These are phyloP conservation scores for Trigoniulus corallinus DNA, from an alignment of 1,140 invertebrate genomes.

Conservation along the genomic window DNA sequence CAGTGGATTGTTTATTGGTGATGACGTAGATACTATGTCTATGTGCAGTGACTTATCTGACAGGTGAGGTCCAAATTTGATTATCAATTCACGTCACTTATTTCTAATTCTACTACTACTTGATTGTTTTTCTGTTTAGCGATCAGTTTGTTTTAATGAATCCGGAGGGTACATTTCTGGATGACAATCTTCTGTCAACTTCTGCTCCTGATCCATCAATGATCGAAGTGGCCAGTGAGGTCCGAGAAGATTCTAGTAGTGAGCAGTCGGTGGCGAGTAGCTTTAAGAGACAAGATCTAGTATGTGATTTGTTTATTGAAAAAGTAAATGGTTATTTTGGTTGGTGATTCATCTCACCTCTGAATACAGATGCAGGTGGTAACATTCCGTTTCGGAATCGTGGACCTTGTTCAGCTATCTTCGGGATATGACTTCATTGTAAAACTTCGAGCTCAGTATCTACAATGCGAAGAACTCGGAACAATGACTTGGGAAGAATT, in stretches of 20 bases:
- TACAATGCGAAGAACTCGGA: conserved; percentile 60
- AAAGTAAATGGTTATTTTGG: not conserved
- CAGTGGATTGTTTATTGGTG: conserved; percentile 1
- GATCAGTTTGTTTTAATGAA: conserved; percentile 50
- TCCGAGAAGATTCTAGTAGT: conserved; percentile 62
- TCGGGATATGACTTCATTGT: conserved; percentile 50
- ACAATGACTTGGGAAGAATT: conserved; percentile 86
- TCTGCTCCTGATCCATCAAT: conserved; percentile 21
- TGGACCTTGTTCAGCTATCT: conserved; percentile 66
- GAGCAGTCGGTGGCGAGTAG: conserved; percentile 61
- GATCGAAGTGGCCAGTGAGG: conserved; percentile 66
- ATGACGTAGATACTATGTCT: conserved; percentile 27
- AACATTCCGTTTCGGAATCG: conserved; percentile 60
- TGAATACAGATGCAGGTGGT: conserved; percentile 64
- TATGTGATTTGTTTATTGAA: conserved; percentile 22
- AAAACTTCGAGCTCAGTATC: conserved; percentile 54
- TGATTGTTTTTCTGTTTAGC: conserved; percentile 16
- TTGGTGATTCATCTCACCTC: conserved; percentile 12
- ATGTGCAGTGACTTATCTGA: conserved; percentile 56
- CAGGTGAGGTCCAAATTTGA: conserved; percentile 18
- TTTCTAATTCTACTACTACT: not conserved
- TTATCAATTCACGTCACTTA: not conserved
- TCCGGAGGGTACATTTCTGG: conserved; percentile 17
- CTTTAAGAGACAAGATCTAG: conserved; percentile 55
- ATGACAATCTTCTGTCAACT: conserved; percentile 13